Percentiles rank a stretch among this genome's conserved stretches.
Conservation (phyloP, 2,888 invertebrate genomes). For the Thecocarcelia acutangulata region DNA sequence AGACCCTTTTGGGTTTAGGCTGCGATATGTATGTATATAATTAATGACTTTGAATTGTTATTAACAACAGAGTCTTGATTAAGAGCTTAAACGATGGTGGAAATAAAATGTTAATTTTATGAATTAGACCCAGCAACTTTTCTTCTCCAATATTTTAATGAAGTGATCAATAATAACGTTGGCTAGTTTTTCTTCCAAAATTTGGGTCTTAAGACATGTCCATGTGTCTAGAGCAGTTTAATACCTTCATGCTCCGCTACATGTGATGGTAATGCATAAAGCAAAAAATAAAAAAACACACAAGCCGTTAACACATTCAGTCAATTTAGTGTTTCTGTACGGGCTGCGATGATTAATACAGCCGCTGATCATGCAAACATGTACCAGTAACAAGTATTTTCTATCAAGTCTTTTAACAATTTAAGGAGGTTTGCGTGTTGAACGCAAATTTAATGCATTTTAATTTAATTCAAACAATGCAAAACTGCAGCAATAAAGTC, state of each 20-base stretch:
- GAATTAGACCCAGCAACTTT: conserved; percentile 23
- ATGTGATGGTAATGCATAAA: conserved; percentile 32
- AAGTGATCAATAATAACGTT: conserved; percentile 38
- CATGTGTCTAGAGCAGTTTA: conserved; percentile 37
- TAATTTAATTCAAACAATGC: conserved; percentile 54
- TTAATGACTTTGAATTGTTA: conserved; percentile 36
- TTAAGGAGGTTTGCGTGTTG: conserved; percentile 62
- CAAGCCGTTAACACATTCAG: conserved; percentile 37
- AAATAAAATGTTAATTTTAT: conserved; percentile 15
- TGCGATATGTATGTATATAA: too few species aligned
- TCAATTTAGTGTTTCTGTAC: conserved; percentile 8
- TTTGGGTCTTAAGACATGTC: conserved; percentile 1
- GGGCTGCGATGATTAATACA: conserved; percentile 39
- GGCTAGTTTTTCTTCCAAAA: not conserved
- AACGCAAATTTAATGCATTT: conserved; percentile 63
- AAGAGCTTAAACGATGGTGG: not conserved
- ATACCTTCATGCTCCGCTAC: conserved; percentile 39
- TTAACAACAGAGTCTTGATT: not conserved
- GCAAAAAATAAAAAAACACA: conserved; percentile 1
- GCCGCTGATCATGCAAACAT: conserved; percentile 33
- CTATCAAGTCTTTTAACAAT: conserved; percentile 22
- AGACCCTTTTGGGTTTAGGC: too few species aligned
- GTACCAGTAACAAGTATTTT: conserved; percentile 32
- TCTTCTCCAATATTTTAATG: conserved; percentile 28
- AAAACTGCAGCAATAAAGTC: conserved; percentile 50